phyloP scores from a whole-genome alignment of 2,888 invertebrate species.

The Emesis russula region DNA sequence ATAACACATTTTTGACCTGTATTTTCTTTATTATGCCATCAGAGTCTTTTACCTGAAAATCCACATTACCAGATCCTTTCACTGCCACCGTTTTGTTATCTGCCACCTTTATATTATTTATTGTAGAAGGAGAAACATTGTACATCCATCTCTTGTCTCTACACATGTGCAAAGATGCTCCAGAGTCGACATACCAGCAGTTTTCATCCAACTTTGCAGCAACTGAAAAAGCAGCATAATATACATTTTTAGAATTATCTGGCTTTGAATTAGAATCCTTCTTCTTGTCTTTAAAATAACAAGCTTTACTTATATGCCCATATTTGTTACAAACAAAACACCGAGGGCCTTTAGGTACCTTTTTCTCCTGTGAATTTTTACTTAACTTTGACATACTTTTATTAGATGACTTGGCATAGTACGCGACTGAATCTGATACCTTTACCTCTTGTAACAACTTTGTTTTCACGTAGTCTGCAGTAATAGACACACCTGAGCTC shows the following conservation, averaged over 20 bases:
- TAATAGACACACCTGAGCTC: conserved; percentile 52
- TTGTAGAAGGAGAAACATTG: conserved; percentile 9
- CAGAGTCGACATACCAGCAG: conserved; percentile 32
- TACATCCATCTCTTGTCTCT: conserved; percentile 31
- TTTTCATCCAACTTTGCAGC: conserved; percentile 40
- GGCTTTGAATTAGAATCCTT: conserved; percentile 18
- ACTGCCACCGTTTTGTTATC: conserved; percentile 30
- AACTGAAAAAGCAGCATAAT: conserved; percentile 41
- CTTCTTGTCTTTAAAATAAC: conserved; percentile 38
- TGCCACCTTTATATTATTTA: conserved; percentile 22
- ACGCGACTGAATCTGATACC: conserved; percentile 49
- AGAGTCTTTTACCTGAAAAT: conserved; percentile 31
- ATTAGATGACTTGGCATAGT: conserved; percentile 45
- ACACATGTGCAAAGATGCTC: conserved; percentile 29
- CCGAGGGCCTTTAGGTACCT: conserved; percentile 34
- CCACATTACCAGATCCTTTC: conserved; percentile 17
- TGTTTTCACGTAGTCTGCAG: conserved; percentile 57
- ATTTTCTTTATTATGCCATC: conserved; percentile 29
- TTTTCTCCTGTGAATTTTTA: conserved; percentile 21
- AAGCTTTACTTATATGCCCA: conserved; percentile 42
- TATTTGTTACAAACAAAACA: conserved; percentile 42
- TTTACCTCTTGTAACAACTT: conserved; percentile 51
- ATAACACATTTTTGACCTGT: conserved; percentile 19
- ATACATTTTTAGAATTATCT: conserved; percentile 21
- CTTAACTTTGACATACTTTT: conserved; percentile 22